Evolutionary conservation across 2,113 vertebrate species (phyloP).

Genomic region (Grallaria varia): DNA sequence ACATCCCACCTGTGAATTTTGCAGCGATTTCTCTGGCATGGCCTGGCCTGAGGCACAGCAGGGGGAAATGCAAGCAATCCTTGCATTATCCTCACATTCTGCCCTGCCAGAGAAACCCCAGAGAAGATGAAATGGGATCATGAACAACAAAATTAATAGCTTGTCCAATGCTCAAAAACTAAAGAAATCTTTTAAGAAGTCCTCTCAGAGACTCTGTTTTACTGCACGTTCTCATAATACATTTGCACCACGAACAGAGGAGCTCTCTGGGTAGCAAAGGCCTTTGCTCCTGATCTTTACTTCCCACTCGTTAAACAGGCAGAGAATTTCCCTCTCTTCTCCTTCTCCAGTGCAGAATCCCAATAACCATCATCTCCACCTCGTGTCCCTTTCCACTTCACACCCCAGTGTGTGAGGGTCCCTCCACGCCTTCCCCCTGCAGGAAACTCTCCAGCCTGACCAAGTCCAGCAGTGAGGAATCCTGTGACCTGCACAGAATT

Average conservation of each 20-base stretch:
- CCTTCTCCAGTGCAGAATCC: neutral
- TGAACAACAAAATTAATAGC: too few species aligned
- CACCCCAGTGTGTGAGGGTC: too few species aligned
- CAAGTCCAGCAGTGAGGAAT: neutral
- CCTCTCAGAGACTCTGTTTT: too few species aligned
- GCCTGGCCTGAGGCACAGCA: neutral
- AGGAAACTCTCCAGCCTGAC: neutral
- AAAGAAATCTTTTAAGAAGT: too few species aligned
- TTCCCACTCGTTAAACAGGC: neutral
- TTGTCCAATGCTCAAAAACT: too few species aligned
- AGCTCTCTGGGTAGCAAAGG: too few species aligned
- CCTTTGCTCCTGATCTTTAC: too few species aligned
- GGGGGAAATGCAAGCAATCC: accelerated
- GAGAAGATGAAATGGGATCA: too few species aligned
- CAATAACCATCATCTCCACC: neutral
- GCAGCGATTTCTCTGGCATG: neutral
- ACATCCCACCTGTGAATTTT: neutral
- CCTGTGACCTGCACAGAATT: neutral
- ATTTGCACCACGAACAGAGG: too few species aligned
- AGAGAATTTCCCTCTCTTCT: conserved; percentile 1
- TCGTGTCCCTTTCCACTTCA: neutral
- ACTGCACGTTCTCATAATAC: too few species aligned
- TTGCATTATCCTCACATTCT: accelerated
- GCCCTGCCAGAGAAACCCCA: too few species aligned
- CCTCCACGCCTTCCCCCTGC: neutral